Evolutionary conservation across 2,888 invertebrate species (phyloP).

Genomic region (Oxyteleia sp.): DNA sequence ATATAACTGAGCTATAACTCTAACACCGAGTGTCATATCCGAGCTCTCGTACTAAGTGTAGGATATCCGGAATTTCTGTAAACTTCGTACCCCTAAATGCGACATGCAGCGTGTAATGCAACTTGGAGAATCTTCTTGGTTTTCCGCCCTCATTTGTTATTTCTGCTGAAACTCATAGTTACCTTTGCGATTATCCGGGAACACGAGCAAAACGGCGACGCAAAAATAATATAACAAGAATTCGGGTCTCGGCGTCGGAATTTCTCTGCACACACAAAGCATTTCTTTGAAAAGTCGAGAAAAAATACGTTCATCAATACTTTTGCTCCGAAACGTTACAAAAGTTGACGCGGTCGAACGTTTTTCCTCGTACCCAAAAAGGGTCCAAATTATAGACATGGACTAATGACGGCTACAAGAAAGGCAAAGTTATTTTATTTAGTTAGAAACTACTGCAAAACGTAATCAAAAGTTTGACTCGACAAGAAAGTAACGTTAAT

Average conservation of each 20-base stretch:
- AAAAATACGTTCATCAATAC: constrained; percentile 8
- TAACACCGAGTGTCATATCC: constrained; percentile 54
- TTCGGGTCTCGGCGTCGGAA: neutral
- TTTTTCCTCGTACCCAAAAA: too few relatives aligned
- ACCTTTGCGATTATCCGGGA: constrained; percentile 33
- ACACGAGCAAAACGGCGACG: constrained; percentile 12
- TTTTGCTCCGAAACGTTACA: neutral
- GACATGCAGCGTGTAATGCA: constrained; percentile 38
- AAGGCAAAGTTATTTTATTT: too few relatives aligned
- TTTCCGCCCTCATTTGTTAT: constrained; percentile 53
- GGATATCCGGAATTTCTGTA: constrained; percentile 55
- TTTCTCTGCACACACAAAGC: constrained; percentile 20
- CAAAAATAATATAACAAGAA: constrained; percentile 24
- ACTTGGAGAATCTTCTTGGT: constrained; percentile 45
- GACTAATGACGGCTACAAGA: too few relatives aligned
- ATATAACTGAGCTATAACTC: constrained; percentile 31
- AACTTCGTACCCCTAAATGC: constrained; percentile 50
- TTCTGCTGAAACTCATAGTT: constrained; percentile 45
- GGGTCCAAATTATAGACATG: too few relatives aligned
- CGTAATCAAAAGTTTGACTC: too few relatives aligned
- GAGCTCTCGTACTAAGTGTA: constrained; percentile 33
- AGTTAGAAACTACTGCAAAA: too few relatives aligned
- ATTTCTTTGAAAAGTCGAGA: constrained; percentile 6
- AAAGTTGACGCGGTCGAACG: neutral
- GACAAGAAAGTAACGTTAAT: too few relatives aligned